Evolutionary conservation across 2,888 invertebrate genomes (phyloP).

Genomic region (Euzophera pinguis): DNA sequence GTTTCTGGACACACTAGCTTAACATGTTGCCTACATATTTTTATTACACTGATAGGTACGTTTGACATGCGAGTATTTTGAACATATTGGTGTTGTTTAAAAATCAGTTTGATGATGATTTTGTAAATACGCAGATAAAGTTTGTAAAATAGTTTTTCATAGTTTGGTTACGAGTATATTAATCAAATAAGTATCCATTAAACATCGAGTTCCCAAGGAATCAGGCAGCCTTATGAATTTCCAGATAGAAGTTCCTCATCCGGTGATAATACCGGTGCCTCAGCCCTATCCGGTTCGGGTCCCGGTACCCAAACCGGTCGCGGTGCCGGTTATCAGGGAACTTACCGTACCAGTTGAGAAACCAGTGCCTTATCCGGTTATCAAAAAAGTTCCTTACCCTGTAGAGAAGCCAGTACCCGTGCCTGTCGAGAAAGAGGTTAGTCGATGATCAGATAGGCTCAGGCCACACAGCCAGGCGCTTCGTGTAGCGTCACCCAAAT

Average conservation of each 20-base stretch:
- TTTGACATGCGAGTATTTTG: too few species aligned
- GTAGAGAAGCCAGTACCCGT: conserved; percentile 87
- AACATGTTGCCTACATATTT: too few species aligned
- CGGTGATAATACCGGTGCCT: conserved; percentile 86
- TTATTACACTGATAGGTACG: too few species aligned
- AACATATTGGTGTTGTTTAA: too few species aligned
- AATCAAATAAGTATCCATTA: background rate
- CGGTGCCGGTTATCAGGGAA: conserved; percentile 82
- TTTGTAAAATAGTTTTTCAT: too few species aligned
- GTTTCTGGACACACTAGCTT: too few species aligned
- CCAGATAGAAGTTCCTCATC: conserved; percentile 86
- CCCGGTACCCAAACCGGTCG: conserved; percentile 85
- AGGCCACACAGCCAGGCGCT: background rate
- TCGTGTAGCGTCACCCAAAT: background rate
- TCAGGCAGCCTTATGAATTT: conserved; percentile 36
- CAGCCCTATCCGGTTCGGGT: conserved; percentile 88
- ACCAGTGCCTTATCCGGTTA: conserved; percentile 84
- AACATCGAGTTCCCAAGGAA: conserved; percentile 4
- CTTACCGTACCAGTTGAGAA: conserved; percentile 80
- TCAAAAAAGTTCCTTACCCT: conserved; percentile 85
- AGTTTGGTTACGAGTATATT: background rate
- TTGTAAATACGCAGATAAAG: too few species aligned
- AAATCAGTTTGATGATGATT: too few species aligned
- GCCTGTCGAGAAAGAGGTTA: conserved; percentile 85
- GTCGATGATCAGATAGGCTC: conserved; percentile 24